These are phyloP conservation scores for Pogonomyrmex barbatus DNA, from an alignment of 1,140 invertebrate species.

Conservation along the genomic window DNA sequence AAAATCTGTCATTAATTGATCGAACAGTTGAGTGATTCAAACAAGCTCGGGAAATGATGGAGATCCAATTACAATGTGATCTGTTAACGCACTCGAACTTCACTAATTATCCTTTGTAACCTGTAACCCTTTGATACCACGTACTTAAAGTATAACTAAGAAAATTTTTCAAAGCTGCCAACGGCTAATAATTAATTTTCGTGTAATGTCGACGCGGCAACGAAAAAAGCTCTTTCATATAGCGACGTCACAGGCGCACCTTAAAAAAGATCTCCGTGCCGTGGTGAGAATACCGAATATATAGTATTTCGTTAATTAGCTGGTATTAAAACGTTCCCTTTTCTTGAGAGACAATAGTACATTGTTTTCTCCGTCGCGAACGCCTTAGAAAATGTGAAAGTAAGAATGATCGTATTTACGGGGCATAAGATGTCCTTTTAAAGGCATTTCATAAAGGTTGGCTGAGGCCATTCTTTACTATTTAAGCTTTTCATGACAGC, in stretches of 20 bases:
- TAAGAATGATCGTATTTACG: constrained; percentile 43
- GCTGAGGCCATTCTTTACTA: constrained; percentile 27
- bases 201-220: constrained; percentile 36
- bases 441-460: constrained; percentile 24
- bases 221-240: constrained; percentile 52
- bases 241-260: constrained; percentile 21
- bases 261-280: constrained; percentile 26
- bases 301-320: constrained; percentile 56
- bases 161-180: constrained; percentile 56
- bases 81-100: constrained; percentile 48
- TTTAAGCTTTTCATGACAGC: constrained; percentile 18
- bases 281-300: constrained; percentile 15
- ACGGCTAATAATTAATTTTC: constrained; percentile 63
- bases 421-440: constrained; percentile 14
- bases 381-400: constrained; percentile 30
- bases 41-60: not conserved
- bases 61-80: constrained; percentile 63
- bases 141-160: constrained; percentile 39
- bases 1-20: not conserved
- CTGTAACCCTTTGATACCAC: constrained; percentile 47
- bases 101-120: constrained; percentile 61
- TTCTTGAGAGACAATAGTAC: constrained; percentile 16
- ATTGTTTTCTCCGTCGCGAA: constrained; percentile 28
- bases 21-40: constrained; percentile 13
- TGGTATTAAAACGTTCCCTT: constrained; percentile 25